Conservation (phyloP, 2,113 vertebrate genomes). For the Alces alces region DNA sequence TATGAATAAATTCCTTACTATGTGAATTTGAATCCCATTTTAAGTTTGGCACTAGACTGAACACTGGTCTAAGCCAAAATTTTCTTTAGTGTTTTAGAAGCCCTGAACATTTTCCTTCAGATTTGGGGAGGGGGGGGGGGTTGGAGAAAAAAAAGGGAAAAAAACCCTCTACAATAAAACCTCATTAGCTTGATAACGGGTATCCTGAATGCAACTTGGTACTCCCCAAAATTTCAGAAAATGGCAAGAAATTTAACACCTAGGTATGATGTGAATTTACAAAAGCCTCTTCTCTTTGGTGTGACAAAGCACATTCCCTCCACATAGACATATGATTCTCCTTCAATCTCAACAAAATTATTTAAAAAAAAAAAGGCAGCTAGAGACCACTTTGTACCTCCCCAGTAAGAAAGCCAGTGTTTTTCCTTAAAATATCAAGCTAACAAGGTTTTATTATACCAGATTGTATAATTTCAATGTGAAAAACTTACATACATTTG, state of each 20-base stretch:
- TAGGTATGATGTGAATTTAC: neutral
- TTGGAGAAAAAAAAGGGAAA: neutral
- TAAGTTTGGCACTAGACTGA: constrained; percentile 52
- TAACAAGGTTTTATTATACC: constrained; percentile 32
- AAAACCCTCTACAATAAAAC: neutral
- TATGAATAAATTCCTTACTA: neutral
- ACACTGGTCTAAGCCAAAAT: constrained; percentile 22
- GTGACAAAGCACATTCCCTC: constrained; percentile 8
- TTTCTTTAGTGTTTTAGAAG: constrained; percentile 35
- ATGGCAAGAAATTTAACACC: neutral
- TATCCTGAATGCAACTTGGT: neutral
- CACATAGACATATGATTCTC: neutral
- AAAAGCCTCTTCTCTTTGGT: neutral
- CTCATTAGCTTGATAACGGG: neutral
- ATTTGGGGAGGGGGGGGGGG: neutral
- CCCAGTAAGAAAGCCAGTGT: neutral
- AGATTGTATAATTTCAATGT: constrained; percentile 61
- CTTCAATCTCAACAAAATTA: neutral
- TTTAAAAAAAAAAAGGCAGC: neutral
- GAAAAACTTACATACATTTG: constrained; percentile 36
- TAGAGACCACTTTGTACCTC: neutral
- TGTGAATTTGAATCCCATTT: neutral
- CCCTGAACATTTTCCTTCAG: neutral
- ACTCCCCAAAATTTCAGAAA: neutral
- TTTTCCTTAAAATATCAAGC: constrained; percentile 6